Evolutionary conservation across 2,797 vertebrate species (phyloP).

Genomic region (Sebastes vulpes): DNA sequence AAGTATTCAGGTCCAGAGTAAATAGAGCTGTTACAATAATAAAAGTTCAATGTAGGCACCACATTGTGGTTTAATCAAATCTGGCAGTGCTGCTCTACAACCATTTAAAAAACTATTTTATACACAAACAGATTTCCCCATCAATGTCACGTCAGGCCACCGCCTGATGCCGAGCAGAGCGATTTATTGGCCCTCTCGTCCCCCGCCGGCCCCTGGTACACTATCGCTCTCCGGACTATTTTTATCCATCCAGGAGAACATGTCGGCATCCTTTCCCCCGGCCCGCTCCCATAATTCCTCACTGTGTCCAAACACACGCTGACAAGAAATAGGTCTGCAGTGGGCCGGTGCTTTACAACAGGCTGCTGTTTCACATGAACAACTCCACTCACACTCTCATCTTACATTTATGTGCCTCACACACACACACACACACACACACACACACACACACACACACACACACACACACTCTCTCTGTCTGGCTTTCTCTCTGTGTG

Average conservation of each 20-base stretch:
- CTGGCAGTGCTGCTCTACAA: neutral
- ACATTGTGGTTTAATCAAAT: neutral
- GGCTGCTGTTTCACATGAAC: constrained; percentile 57
- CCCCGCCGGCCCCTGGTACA: neutral
- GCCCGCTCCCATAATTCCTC: constrained; percentile 57
- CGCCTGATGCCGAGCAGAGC: neutral
- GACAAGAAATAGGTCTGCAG: constrained; percentile 59
- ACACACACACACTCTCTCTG: neutral
- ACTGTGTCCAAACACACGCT: constrained; percentile 62
- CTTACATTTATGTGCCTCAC: constrained; percentile 41
- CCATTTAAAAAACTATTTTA: neutral
- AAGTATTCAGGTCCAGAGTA: neutral
- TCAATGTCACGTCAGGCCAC: neutral
- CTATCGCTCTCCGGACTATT: constrained; percentile 34
- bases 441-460: too few relatives aligned
- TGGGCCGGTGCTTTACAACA: constrained; percentile 37
- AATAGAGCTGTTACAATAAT: neutral
- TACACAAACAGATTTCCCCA: constrained; percentile 38
- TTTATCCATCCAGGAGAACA: constrained; percentile 56
- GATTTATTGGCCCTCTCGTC: constrained; percentile 27
- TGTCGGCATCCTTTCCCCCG: constrained; percentile 32
- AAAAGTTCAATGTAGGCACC: neutral
- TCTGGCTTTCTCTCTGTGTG: constrained; percentile 16
- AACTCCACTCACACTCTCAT: constrained; percentile 49
- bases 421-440: neutral